Evolutionary conservation across 64 coral and sea anemone genomes (phyloP), one percentile per base, ranked within the genome.

Genomic region (Hydrozoanthus tunicans): DNA sequence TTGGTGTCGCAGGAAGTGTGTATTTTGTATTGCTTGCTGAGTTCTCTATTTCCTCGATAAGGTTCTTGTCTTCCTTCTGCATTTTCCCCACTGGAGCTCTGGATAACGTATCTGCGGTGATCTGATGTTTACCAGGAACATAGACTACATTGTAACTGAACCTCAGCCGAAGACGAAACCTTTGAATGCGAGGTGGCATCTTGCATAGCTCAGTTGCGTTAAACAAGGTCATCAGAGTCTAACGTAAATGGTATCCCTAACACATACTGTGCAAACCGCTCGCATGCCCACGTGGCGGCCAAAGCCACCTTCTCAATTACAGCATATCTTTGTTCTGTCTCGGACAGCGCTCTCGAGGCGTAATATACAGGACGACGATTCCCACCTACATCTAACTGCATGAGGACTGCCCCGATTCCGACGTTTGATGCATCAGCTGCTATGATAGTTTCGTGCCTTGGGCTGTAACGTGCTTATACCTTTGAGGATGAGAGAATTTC

Each of bases 141-240:
- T 93, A 86, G 10, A 79, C 13, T 5, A 93, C 91, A 14, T 93
- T 5, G 63, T 59, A 83, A 7, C 52, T 63, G 70, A 56, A 93
- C 32, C 64, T 20, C 82, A 93, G 60, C 9, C 61, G 17, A 14
- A 88, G 73, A 25, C 62, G 17, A 85, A 93, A 88, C n/a, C 82
- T 32, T 27, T 86, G 58, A 11, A 93, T 88, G 24, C 91, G 13
- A 10, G 82, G 72, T 14, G 91, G 83, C 91, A 93, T 83, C 51
- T 83, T 91, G 10, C 66, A 81, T 17, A 91, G 53, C 9, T 83
- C 90, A 17, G 14, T 91, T 62, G 81, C 27, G 6, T 73, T 79
- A 54, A 60, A 58, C 11, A 43, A 57, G 25, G 56, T 57, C 56
- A 25, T 56, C 32, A 90, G 58, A 59, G 43, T 63, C 20, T 5